A percentile compares a stretch with the other conserved stretches of the same genome.
phyloP scores from a whole-genome alignment of 2,113 vertebrate genomes.

The Chelonoidis abingdonii region DNA sequence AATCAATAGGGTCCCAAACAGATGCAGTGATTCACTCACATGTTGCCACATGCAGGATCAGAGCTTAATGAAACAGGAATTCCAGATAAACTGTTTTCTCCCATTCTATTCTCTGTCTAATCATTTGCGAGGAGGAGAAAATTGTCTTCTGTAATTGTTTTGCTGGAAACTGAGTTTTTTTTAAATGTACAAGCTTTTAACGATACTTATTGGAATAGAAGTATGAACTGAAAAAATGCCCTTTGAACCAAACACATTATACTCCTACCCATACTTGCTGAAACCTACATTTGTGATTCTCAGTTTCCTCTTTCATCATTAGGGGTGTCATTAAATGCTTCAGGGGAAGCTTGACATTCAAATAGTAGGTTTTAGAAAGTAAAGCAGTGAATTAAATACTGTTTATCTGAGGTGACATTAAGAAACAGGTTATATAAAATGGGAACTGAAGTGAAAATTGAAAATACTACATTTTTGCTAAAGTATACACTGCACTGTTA shows the following conservation, averaged over 20 bases:
- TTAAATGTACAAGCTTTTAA: neutral
- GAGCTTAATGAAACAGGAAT: neutral
- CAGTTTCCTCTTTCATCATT: neutral
- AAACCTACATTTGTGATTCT: neutral
- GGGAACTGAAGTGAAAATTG: neutral
- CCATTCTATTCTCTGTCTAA: neutral
- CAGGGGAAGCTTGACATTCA: neutral
- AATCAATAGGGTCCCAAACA: neutral
- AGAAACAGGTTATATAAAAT: neutral
- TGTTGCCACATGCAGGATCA: accelerated
- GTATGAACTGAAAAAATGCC: neutral
- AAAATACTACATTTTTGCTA: constrained; percentile 42
- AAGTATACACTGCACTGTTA: neutral
- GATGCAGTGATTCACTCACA: neutral
- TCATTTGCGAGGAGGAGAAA: neutral
- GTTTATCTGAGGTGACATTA: neutral
- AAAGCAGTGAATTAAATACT: neutral
- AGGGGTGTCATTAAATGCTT: neutral
- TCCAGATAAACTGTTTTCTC: neutral
- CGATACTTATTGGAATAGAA: neutral
- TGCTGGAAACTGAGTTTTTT: neutral
- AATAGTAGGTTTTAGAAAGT: neutral
- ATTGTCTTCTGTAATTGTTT: neutral
- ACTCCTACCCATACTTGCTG: neutral
- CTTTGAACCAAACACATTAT: neutral